phyloP scores from a whole-genome alignment of 2,797 vertebrate genomes.

The Poeciliopsis presidionis region DNA sequence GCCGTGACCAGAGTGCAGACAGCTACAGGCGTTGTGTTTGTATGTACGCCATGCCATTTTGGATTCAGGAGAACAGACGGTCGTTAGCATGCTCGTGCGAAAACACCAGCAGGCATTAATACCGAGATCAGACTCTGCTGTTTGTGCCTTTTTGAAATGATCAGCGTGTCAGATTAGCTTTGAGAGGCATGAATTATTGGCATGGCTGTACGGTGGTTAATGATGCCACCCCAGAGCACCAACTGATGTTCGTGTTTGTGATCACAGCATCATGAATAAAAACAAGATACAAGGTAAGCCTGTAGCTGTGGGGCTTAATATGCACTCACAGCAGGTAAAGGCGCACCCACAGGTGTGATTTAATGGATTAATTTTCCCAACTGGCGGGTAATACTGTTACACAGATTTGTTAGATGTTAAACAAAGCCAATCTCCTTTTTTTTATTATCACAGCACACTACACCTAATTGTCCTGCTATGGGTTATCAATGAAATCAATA shows the following conservation, averaged over 20 bases:
- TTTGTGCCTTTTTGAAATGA: slow-evolving; percentile 19
- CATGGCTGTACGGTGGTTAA: slow-evolving; percentile 4
- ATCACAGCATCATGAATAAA: slow-evolving; percentile 16
- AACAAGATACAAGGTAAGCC: not conserved
- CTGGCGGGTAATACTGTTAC: slow-evolving; percentile 2
- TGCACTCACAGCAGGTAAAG: slow-evolving; percentile 15
- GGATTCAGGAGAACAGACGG: slow-evolving; percentile 14
- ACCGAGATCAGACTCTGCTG: slow-evolving; percentile 2
- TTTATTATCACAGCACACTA: not conserved
- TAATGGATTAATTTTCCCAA: slow-evolving; percentile 22
- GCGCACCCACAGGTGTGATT: slow-evolving; percentile 24
- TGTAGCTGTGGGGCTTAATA: slow-evolving; percentile 9
- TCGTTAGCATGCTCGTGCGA: slow-evolving; percentile 16
- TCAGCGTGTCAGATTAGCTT: slow-evolving; percentile 13
- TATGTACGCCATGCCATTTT: slow-evolving; percentile 18
- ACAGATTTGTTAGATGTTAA: slow-evolving; percentile 8
- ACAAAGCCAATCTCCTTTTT: not conserved
- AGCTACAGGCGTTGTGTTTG: slow-evolving; percentile 41
- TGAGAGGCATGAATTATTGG: slow-evolving; percentile 9
- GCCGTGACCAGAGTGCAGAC: slow-evolving; percentile 67
- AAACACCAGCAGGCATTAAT: slow-evolving; percentile 17
- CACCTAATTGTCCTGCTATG: not conserved
- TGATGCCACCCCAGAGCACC: slow-evolving; percentile 8
- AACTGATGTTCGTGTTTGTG: slow-evolving; percentile 2
- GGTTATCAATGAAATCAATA: not conserved